A percentile compares a stretch with the other conserved stretches of the same genome.
Evolutionary conservation across 2,113 vertebrate genomes (phyloP).

Genomic region (Chaenogobius annularis): DNA sequence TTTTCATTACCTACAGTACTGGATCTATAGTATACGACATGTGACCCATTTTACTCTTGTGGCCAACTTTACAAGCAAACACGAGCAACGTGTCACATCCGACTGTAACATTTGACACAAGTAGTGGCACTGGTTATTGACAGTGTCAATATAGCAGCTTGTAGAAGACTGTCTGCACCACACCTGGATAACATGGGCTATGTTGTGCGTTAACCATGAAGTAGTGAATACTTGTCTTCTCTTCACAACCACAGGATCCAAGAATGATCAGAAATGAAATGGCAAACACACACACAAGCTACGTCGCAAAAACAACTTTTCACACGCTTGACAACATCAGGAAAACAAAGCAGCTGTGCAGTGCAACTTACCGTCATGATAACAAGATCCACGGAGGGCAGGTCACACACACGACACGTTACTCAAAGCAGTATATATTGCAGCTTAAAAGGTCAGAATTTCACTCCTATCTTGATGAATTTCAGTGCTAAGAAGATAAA

Average conservation of each 20-base stretch:
- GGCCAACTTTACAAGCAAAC: conserved; percentile 19
- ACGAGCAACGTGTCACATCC: conserved; percentile 29
- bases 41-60: background rate
- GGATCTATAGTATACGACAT: background rate
- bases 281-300: background rate
- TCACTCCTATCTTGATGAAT: conserved; percentile 18
- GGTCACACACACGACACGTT: conserved; percentile 25
- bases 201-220: background rate
- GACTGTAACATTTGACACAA: conserved; percentile 20
- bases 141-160: conserved; percentile 45
- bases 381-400: conserved; percentile 49
- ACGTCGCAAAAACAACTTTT: background rate
- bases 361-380: conserved; percentile 76
- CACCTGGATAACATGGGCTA: background rate
- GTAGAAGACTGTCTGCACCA: conserved; percentile 5
- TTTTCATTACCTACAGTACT: conserved; percentile 5
- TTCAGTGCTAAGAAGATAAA: conserved; percentile 27
- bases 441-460: conserved; percentile 10
- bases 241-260: background rate
- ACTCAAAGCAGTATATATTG: conserved; percentile 4
- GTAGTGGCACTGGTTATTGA: conserved; percentile 3
- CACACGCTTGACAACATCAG: background rate
- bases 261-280: background rate
- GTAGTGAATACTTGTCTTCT: background rate
- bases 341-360: conserved; percentile 15